Evolutionary conservation across 2,797 vertebrate genomes (phyloP).

Genomic region (Phyllotis vaccarum): DNA sequence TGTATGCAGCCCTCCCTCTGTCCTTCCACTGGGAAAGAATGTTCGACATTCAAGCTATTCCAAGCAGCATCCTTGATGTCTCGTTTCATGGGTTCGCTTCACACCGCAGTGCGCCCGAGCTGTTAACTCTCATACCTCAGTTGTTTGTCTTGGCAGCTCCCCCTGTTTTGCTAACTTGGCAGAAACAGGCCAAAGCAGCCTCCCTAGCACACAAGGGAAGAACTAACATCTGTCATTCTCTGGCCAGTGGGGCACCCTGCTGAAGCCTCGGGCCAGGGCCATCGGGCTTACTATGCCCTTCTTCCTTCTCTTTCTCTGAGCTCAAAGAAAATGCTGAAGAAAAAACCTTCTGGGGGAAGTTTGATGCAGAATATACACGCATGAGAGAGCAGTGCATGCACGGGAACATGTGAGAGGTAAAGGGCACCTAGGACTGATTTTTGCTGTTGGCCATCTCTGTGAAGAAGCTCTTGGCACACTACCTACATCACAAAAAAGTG

Average conservation of each 20-base stretch:
- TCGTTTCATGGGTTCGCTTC: slow-evolving; percentile 88
- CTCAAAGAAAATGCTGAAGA: slow-evolving; percentile 51
- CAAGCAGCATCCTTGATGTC: slow-evolving; percentile 89
- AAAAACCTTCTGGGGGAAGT: slow-evolving; percentile 15
- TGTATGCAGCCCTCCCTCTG: slow-evolving; percentile 71
- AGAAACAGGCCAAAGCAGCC: slow-evolving; percentile 78
- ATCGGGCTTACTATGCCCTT: neutral
- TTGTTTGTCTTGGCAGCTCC: slow-evolving; percentile 87
- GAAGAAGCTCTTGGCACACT: neutral
- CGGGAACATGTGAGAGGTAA: neutral
- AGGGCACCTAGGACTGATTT: neutral
- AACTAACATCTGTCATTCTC: slow-evolving; percentile 72
- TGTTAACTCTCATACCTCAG: slow-evolving; percentile 86
- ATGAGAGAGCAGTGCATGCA: neutral
- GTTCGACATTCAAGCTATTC: slow-evolving; percentile 88
- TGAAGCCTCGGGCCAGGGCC: slow-evolving; percentile 68
- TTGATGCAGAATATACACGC: slow-evolving; percentile 44
- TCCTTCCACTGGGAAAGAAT: slow-evolving; percentile 89
- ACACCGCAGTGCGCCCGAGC: slow-evolving; percentile 86
- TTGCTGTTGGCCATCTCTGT: neutral
- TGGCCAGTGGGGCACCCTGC: slow-evolving; percentile 70
- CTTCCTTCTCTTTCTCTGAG: slow-evolving; percentile 44
- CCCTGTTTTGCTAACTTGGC: slow-evolving; percentile 85
- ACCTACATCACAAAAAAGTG: neutral
- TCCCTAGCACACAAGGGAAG: slow-evolving; percentile 68